These are phyloP conservation scores for Agapostemon virescens DNA, from an alignment of 2,888 invertebrate genomes.

Conservation along the genomic window DNA sequence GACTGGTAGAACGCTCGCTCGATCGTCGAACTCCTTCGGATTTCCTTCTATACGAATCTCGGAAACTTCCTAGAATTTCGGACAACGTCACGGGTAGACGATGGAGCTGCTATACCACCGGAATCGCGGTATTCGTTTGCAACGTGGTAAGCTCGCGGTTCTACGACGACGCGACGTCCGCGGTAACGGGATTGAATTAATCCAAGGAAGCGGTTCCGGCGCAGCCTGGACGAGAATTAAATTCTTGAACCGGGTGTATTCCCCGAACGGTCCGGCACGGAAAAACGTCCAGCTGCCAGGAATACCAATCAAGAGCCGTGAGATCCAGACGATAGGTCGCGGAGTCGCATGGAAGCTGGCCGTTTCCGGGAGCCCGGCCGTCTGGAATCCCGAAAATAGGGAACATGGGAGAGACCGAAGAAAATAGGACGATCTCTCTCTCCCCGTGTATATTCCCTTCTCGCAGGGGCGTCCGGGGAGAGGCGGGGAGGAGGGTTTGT, in stretches of 20 bases:
- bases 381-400: slow-evolving; percentile 35
- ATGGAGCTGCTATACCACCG: too few species aligned
- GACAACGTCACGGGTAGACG: neutral
- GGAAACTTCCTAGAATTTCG: neutral
- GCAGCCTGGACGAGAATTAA: neutral
- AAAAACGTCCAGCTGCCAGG: slow-evolving; percentile 6
- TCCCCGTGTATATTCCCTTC: slow-evolving; percentile 24
- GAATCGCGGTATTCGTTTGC: neutral
- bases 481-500: too few species aligned
- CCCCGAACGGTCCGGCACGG: neutral
- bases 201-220: neutral
- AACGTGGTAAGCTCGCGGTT: too few species aligned
- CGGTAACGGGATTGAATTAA: neutral
- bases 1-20: too few species aligned
- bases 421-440: slow-evolving; percentile 30
- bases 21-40: too few species aligned
- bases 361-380: neutral
- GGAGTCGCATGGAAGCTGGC: slow-evolving; percentile 11
- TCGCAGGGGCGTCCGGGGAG: neutral
- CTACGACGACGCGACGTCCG: neutral
- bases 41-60: neutral
- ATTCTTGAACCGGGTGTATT: neutral
- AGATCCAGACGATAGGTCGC: slow-evolving; percentile 15
- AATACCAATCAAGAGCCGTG: neutral
- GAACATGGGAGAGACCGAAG: neutral